Base-by-base conservation (phyloP, 1,140 invertebrate species). In the Triops cancriformis region DNA sequence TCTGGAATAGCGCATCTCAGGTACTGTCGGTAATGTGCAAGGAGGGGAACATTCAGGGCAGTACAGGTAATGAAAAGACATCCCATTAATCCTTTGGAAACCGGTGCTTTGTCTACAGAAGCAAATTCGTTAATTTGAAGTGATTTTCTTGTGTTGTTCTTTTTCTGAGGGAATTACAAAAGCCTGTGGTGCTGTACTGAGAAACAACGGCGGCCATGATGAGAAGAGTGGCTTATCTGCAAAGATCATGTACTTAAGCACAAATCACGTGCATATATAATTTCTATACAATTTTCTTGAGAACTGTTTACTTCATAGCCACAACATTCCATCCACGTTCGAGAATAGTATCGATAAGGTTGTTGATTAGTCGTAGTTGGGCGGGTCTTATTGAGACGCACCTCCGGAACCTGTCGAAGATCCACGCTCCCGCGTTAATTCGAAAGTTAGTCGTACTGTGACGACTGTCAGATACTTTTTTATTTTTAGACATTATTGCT, bases 21-120 rank as follows among this genome's bases (percentile, higher is more conserved):
- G 80, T 85, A 85, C 76, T 84, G 82, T 51, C 85, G 82, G 28
- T 85, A 80, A 79, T 86, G 83, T 72, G 83, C 84, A 72, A 86
- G 79, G 26, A 86, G 81, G 45, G 86, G 86, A 64, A 87, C 83
- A 82, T 86, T 85, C 14, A 87, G 81, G 73, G 85, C 85, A 64
- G 85, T 85, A 76, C 85, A 86, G 72, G 86, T 85, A 26, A 87
- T 76, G 79, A 87, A 85, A 81, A 86, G 83, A 28, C 81, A 82
- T 26, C 86, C 84, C 81, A 87, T 82, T 23, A 87, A 80, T 26
- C 85, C 85, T 80, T 87, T 87, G 14, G 84, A 86, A 37, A 87
- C 85, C 73, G 86, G 86, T 73, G 85, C 85, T 82, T 85, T 85
- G 81, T 87, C 86, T 87, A 80, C 26, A 83, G 83, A 77, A 78